Percentiles rank a stretch among this genome's conserved stretches.
Evolutionary conservation across 2,888 invertebrate genomes (phyloP).

Genomic region (Mythimna loreyi): DNA sequence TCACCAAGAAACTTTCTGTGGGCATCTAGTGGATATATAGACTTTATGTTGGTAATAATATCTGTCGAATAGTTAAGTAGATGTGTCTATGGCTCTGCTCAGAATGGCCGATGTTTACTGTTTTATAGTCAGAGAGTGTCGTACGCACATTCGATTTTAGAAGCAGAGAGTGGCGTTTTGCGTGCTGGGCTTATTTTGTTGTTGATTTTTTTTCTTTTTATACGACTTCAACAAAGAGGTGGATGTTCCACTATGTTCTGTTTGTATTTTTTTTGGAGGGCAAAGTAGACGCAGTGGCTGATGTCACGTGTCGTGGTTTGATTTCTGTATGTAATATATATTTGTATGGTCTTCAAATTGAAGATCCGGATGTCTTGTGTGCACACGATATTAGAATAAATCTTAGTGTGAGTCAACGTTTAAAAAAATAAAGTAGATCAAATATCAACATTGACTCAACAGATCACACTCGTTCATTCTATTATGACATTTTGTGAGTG

Average conservation of each 20-base stretch:
- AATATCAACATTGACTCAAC: neutral
- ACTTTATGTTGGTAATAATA: slow-evolving; percentile 5
- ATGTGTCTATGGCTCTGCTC: neutral
- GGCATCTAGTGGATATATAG: slow-evolving; percentile 1
- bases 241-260: neutral
- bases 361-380: too few relatives aligned
- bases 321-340: too few relatives aligned
- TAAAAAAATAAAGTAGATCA: neutral
- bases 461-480: slow-evolving; percentile 8
- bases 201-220: neutral
- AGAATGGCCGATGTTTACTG: neutral
- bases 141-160: too few relatives aligned
- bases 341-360: too few relatives aligned
- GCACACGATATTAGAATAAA: too few relatives aligned
- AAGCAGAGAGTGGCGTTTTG: neutral
- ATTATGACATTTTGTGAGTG: slow-evolving; percentile 3
- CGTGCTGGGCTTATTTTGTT: neutral
- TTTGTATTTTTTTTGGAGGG: neutral
- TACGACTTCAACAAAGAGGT: too few relatives aligned
- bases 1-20: slow-evolving; percentile 36
- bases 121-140: neutral
- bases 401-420: too few relatives aligned
- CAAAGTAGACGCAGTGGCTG: too few relatives aligned
- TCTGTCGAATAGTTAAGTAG: slow-evolving; percentile 5
- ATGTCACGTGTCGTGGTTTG: too few relatives aligned